Evolutionary conservation across 2,797 vertebrate species (phyloP).

Genomic region (Pristis pectinata): DNA sequence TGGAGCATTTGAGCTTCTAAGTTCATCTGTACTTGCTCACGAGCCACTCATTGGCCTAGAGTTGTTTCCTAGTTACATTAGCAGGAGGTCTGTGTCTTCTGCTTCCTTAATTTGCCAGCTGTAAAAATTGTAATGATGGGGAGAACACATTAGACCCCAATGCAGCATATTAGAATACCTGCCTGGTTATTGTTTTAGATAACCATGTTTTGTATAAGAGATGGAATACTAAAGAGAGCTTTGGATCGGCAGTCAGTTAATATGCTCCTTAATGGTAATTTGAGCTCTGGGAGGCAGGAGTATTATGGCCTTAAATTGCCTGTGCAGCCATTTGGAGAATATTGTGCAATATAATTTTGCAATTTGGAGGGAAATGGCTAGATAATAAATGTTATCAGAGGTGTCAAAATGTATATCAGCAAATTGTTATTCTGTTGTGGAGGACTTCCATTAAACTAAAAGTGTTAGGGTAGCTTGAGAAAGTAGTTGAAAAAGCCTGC

Average conservation of each 20-base stretch:
- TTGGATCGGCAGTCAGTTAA: background rate
- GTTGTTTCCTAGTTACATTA: background rate
- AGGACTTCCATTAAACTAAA: background rate
- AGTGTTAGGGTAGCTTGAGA: too few relatives aligned
- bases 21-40: background rate
- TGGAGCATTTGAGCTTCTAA: too few relatives aligned
- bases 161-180: background rate
- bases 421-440: background rate
- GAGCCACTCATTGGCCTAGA: background rate
- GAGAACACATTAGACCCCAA: background rate
- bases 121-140: background rate
- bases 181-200: background rate
- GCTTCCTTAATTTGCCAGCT: background rate
- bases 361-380: background rate
- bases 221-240: background rate
- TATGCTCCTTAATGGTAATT: background rate
- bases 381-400: background rate
- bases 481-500: too few relatives aligned
- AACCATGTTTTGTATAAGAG: background rate
- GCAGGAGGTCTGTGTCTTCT: background rate
- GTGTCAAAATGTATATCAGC: background rate
- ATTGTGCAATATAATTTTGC: background rate
- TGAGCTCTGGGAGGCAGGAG: background rate
- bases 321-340: background rate
- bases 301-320: background rate